These are phyloP conservation scores for Channallabes apus DNA, from an alignment of 2,797 vertebrate species.

Conservation along the genomic window DNA sequence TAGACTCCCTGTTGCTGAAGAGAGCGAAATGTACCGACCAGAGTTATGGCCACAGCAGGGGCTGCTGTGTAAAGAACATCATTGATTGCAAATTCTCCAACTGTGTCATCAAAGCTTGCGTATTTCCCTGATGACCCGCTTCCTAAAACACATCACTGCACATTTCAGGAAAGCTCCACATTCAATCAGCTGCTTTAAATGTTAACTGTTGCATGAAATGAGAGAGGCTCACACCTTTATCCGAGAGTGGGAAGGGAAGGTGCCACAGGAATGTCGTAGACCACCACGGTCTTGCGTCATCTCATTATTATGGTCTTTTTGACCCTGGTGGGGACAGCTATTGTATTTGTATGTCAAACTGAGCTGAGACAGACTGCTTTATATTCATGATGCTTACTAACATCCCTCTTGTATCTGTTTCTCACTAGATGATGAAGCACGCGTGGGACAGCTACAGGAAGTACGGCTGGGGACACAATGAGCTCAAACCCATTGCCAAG, in stretches of 20 bases:
- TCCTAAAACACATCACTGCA: constrained; percentile 2
- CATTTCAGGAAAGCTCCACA: not conserved
- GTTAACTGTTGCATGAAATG: constrained; percentile 22
- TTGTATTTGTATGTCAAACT: constrained; percentile 23
- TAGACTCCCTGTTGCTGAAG: constrained; percentile 28
- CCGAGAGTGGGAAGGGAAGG: not conserved
- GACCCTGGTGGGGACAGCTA: constrained; percentile 12
- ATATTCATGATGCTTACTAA: constrained; percentile 35
- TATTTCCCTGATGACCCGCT: constrained; percentile 18
- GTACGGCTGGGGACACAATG: constrained; percentile 99
- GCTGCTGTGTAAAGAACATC: constrained; percentile 25
- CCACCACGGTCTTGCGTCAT: not conserved
- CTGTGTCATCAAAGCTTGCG: constrained; percentile 3
- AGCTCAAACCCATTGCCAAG: constrained; percentile 95
- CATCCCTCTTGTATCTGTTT: constrained; percentile 35
- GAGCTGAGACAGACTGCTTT: constrained; percentile 17
- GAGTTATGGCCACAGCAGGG: constrained; percentile 25
- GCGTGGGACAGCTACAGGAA: constrained; percentile 97
- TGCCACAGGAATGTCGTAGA: not conserved
- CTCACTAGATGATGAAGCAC: constrained; percentile 95
- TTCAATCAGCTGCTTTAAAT: constrained; percentile 18
- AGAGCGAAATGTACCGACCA: constrained; percentile 29
- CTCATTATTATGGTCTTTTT: constrained; percentile 20
- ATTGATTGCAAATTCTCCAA: constrained; percentile 29
- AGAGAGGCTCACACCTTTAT: constrained; percentile 1